These are phyloP conservation scores for Salvelinus fontinalis DNA, from an alignment of 2,113 vertebrate genomes.

Conservation along the genomic window DNA sequence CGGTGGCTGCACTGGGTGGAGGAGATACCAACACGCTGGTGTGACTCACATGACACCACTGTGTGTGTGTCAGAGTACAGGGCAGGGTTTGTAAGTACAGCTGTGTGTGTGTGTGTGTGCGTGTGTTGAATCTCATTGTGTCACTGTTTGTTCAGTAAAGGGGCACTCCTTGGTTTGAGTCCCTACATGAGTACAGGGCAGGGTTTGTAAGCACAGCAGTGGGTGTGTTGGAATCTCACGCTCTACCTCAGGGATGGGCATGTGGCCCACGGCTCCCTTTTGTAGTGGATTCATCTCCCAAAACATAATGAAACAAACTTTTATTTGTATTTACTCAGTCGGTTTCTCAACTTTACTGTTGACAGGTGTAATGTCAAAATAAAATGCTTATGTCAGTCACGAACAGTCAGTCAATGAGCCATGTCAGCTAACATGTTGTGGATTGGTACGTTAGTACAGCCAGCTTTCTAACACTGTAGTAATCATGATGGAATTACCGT, in stretches of 20 bases:
- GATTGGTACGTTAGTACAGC: no score
- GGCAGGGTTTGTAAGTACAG: slow-evolving; percentile 47
- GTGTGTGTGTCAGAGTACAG: slow-evolving; percentile 52
- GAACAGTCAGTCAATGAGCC: no score
- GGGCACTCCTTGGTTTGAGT: slow-evolving; percentile 54
- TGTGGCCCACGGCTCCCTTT: no score
- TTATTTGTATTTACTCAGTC: no score
- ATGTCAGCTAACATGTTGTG: no score
- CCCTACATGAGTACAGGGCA: slow-evolving; percentile 42
- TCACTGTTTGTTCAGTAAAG: slow-evolving; percentile 24
- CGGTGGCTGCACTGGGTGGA: slow-evolving; percentile 36
- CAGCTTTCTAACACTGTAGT: no score
- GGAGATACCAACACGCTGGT: slow-evolving; percentile 40
- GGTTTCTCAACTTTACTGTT: no score
- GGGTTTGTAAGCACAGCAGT: slow-evolving; percentile 40
- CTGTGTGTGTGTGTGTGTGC: slow-evolving; percentile 30
- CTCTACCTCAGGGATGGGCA: slow-evolving; percentile 6
- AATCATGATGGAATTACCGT: no score
- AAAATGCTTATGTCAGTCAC: no score
- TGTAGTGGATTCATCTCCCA: no score
- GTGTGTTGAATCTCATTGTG: slow-evolving; percentile 29
- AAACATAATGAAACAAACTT: no score
- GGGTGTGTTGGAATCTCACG: slow-evolving; percentile 36
- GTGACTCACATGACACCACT: slow-evolving; percentile 62
- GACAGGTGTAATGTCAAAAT: no score